Evolutionary conservation across 2,797 vertebrate genomes (phyloP), one percentile per base, ranked within the genome.

Genomic region (Coregonus ussuriensis): DNA sequence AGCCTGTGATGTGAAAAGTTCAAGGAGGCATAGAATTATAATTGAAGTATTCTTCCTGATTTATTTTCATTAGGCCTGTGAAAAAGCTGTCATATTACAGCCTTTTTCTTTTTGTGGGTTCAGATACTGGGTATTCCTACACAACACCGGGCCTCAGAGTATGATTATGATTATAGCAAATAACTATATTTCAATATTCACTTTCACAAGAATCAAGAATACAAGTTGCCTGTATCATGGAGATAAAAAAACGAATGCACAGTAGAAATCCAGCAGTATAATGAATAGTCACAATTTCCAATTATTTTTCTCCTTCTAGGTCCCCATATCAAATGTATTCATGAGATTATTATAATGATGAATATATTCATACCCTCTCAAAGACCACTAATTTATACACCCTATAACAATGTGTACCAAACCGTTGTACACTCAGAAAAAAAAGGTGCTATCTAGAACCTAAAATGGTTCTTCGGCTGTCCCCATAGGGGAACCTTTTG

Each of bases 1-100:
- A 25, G 59, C 37, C 13, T 78, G 78, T 71, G 74, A 0, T 78
- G 72, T 56, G 54, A 14, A 77, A 67, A 15, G 62, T 13, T 72
- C 25, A 35, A 56, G 7, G 16, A 13, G 7, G 9, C 4, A 52
- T 68, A 11, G 66, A 54, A 35, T 35, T 21, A 41, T 56, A 31
- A 7, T 6, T 1, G 3, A 29, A 33, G 14, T 52, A 33, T 70
- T 41, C n/a, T 15, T 3, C 52, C n/a, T 5, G 5, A 59, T 53
- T 16, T 31, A 59, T 33, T 11, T 59, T 18, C 29, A 31, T 13
- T 9, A 54, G 18, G 54, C 18, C 54, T 0, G 54, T 59, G 16
- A 59, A 21, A 25, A 21, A 62, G 59, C 21, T 25, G 56, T 21
- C n/a, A 21, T 25, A 7, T 62, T 62, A 21, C 0, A 62, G 59